Conservation (phyloP, 2,113 vertebrate species). For the Nematolebias whitei region DNA sequence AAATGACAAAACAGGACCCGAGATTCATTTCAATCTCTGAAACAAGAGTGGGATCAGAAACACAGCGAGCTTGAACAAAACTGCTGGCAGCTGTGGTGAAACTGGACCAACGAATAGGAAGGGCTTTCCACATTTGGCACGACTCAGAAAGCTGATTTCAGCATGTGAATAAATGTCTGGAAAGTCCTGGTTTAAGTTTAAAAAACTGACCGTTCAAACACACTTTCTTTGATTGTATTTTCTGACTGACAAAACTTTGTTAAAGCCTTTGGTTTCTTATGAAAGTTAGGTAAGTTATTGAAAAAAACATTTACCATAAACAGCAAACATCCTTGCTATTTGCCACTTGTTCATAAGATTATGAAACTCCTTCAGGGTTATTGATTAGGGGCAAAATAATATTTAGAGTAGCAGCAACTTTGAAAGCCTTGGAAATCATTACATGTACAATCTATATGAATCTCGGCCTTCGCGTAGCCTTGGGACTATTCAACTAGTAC, state of each 20-base stretch:
- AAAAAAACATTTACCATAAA: too few species aligned
- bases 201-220: neutral
- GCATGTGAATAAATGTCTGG: slow-evolving; percentile 7
- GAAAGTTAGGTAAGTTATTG: too few species aligned
- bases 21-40: slow-evolving; percentile 32
- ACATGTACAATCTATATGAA: neutral
- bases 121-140: neutral
- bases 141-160: slow-evolving; percentile 1
- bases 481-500: neutral
- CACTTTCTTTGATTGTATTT: neutral
- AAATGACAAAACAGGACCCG: slow-evolving; percentile 23
- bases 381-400: too few species aligned
- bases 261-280: too few species aligned
- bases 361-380: too few species aligned
- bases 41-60: slow-evolving; percentile 27
- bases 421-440: too few species aligned
- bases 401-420: too few species aligned
- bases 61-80: slow-evolving; percentile 21
- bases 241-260: neutral
- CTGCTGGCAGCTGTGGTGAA: too few species aligned
- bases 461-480: neutral
- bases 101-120: slow-evolving; percentile 14
- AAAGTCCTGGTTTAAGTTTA: neutral
- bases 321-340: too few species aligned
- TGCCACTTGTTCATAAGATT: too few species aligned